Conservation (phyloP, 2,797 vertebrate genomes). For the Cyclopterus lumpus region DNA sequence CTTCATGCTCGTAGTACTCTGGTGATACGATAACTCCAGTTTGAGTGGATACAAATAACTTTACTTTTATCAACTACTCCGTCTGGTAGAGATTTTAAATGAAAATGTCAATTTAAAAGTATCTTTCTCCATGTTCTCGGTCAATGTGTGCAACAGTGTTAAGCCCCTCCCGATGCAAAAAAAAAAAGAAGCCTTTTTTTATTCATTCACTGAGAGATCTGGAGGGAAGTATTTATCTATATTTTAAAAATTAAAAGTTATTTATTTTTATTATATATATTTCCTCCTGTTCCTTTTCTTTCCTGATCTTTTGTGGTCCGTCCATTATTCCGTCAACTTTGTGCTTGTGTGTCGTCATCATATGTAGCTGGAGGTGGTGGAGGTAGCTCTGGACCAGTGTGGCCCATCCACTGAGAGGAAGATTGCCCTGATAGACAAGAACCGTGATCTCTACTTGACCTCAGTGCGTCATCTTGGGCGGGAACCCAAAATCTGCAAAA, state of each 20-base stretch:
- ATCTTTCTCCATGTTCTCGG: too few relatives aligned
- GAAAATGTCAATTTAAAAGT: too few relatives aligned
- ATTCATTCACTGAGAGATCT: too few relatives aligned
- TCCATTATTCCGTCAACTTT: slow-evolving; percentile 40
- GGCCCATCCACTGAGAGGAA: slow-evolving; percentile 91
- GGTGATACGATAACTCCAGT: too few relatives aligned
- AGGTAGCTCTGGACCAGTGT: slow-evolving; percentile 94
- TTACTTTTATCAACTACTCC: too few relatives aligned
- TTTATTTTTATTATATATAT: background rate
- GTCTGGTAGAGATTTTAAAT: too few relatives aligned
- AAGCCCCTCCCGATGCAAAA: too few relatives aligned
- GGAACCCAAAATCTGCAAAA: slow-evolving; percentile 92
- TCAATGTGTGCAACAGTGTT: too few relatives aligned
- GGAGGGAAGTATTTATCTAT: too few relatives aligned
- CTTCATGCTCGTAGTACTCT: too few relatives aligned
- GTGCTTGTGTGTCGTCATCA: slow-evolving; percentile 41
- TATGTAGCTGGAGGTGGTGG: slow-evolving; percentile 90
- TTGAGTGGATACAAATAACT: too few relatives aligned
- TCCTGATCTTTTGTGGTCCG: slow-evolving; percentile 45
- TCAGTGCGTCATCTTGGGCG: slow-evolving; percentile 90
- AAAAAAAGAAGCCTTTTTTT: too few relatives aligned
- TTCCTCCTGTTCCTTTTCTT: slow-evolving; percentile 40
- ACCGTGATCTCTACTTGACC: slow-evolving; percentile 93
- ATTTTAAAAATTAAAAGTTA: background rate
- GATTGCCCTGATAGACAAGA: slow-evolving; percentile 96